A percentile compares a stretch with the other conserved stretches of the same genome.
These are phyloP conservation scores for Pelodiscus sinensis DNA, from an alignment of 2,113 vertebrate species.

Conservation along the genomic window DNA sequence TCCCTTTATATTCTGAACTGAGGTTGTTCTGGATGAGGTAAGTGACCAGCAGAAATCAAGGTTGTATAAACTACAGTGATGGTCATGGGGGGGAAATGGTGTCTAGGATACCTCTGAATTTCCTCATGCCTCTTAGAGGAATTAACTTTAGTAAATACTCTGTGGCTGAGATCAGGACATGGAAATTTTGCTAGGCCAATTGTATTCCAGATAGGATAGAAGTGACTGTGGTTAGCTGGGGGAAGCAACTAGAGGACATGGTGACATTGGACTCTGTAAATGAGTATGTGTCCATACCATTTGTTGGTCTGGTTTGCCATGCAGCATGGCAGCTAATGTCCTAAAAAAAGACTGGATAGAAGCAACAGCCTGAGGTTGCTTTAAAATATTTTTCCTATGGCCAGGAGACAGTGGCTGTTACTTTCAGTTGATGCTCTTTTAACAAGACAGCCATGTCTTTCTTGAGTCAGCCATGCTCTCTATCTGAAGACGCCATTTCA, in stretches of 20 bases:
- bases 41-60: not conserved
- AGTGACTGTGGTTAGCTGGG: not conserved
- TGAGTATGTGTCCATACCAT: not conserved
- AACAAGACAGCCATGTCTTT: not conserved
- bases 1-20: not conserved
- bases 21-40: not conserved
- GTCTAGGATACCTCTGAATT: not conserved
- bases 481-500: not conserved
- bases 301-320: not conserved
- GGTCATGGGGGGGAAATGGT: not conserved
- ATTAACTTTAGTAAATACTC: not conserved
- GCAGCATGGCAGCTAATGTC: not conserved
- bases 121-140: not conserved
- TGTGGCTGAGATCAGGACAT: not conserved
- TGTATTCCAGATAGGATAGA: not conserved
- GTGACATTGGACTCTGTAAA: constrained; percentile 13
- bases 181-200: not conserved
- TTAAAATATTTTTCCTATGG: not conserved
- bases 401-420: not conserved
- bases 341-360: not conserved
- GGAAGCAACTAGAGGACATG: not conserved
- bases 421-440: not conserved
- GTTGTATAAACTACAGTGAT: not conserved
- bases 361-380: not conserved
- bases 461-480: not conserved